Evolutionary conservation across 2,888 invertebrate genomes (phyloP).

Genomic region (Lasioglossum malachurum): DNA sequence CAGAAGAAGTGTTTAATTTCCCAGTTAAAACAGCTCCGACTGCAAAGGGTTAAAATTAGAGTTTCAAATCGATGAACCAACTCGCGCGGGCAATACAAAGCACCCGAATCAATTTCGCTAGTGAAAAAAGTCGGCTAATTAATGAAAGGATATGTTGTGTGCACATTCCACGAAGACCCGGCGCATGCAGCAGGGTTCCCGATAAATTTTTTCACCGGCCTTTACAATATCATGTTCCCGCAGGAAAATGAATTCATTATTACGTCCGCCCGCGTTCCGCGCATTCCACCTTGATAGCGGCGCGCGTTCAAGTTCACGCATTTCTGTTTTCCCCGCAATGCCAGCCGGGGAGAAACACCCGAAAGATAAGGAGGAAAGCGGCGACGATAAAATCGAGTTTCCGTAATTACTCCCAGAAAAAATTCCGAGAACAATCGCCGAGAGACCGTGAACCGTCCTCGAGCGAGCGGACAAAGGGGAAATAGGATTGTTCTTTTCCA

Average conservation of each 20-base stretch:
- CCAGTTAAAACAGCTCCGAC: too few species aligned
- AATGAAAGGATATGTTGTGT: conserved; percentile 9
- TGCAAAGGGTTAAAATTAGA: not conserved
- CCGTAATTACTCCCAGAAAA: not conserved
- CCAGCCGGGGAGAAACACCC: not conserved
- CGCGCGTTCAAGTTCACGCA: conserved; percentile 4
- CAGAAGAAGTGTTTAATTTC: too few species aligned
- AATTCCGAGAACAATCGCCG: not conserved
- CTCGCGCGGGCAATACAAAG: not conserved
- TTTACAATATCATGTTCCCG: conserved; percentile 6
- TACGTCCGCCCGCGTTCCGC: conserved; percentile 2
- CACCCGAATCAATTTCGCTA: conserved; percentile 14
- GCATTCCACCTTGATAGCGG: conserved; percentile 6
- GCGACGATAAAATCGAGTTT: not conserved
- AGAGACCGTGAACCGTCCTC: not conserved
- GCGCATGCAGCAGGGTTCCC: not conserved
- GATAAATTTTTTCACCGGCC: conserved; percentile 16
- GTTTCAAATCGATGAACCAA: not conserved
- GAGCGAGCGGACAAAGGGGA: not conserved
- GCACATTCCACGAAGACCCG: conserved; percentile 25
- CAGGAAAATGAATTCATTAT: conserved; percentile 22
- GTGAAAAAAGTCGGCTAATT: conserved; percentile 44
- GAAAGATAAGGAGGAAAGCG: not conserved
- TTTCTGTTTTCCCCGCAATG: not conserved
- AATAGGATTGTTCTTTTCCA: conserved; percentile 5